phyloP scores from a whole-genome alignment of 2,113 vertebrate genomes.

The Nesoenas mayeri region DNA sequence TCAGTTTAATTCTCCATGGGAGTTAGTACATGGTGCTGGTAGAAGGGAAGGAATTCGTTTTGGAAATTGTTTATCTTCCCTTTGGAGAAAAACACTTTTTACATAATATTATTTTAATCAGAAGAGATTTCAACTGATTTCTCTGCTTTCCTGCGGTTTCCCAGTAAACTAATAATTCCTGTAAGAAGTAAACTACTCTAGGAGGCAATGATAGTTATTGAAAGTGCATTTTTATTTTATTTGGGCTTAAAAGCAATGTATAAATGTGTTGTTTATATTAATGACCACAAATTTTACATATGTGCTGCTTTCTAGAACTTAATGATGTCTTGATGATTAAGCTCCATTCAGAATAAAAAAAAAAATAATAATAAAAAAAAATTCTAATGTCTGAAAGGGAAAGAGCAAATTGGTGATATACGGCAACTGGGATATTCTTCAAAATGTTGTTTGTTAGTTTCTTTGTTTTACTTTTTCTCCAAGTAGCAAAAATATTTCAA shows the following conservation, averaged over 20 bases:
- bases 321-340: not conserved
- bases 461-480: not conserved
- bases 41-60: slow-evolving; percentile 19
- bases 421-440: not conserved
- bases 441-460: not conserved
- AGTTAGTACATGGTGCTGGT: slow-evolving; percentile 19
- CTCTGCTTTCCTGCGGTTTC: not conserved
- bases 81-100: slow-evolving; percentile 12
- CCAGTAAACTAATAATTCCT: not conserved
- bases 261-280: not conserved
- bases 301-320: not conserved
- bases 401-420: not conserved
- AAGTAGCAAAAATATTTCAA: not conserved
- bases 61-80: slow-evolving; percentile 37
- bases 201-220: not conserved
- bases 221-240: not conserved
- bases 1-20: slow-evolving; percentile 70
- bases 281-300: not conserved
- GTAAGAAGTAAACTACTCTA: not conserved
- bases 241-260: not conserved
- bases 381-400: not conserved
- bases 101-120: slow-evolving; percentile 3
- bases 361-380: not conserved
- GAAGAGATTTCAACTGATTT: not conserved
- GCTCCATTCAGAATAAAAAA: not conserved